These are phyloP conservation scores for Lethenteron reissneri DNA, from an alignment of 2,113 vertebrate species.

Conservation along the genomic window DNA sequence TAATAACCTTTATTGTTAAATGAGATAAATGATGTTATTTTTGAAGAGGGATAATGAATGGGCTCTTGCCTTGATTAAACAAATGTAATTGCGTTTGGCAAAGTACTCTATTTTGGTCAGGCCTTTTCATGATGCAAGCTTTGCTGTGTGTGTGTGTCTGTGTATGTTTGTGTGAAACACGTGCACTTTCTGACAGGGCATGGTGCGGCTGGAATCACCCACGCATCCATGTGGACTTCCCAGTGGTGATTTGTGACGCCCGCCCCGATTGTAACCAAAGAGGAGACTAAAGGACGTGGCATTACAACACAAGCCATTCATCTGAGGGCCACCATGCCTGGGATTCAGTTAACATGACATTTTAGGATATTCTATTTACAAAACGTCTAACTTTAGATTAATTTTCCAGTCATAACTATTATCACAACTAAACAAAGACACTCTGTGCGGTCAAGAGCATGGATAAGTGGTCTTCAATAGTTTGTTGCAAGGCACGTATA, in stretches of 20 bases:
- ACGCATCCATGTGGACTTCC: constrained; percentile 83
- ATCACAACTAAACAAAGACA: too few relatives aligned
- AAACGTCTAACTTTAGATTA: too few relatives aligned
- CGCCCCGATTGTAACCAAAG: background rate
- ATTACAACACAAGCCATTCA: too few relatives aligned
- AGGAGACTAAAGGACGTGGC: background rate
- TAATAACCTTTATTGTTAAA: too few relatives aligned
- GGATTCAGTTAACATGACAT: too few relatives aligned
- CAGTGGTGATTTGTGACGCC: constrained; percentile 75
- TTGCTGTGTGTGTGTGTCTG: background rate
- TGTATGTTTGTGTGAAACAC: background rate
- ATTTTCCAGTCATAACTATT: too few relatives aligned
- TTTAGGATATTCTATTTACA: too few relatives aligned
- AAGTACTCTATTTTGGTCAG: background rate
- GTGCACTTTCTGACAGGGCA: constrained; percentile 30
- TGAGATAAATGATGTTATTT: too few relatives aligned
- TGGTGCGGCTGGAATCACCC: constrained; percentile 77
- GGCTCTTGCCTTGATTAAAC: background rate
- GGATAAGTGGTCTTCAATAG: too few relatives aligned
- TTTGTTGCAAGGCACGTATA: too few relatives aligned
- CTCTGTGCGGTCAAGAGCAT: too few relatives aligned
- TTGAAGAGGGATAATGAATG: background rate
- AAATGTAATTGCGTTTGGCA: background rate
- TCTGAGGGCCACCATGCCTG: too few relatives aligned
- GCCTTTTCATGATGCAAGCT: background rate